phyloP scores from a whole-genome alignment of 2,888 invertebrate species.

The Graphium colonna region DNA sequence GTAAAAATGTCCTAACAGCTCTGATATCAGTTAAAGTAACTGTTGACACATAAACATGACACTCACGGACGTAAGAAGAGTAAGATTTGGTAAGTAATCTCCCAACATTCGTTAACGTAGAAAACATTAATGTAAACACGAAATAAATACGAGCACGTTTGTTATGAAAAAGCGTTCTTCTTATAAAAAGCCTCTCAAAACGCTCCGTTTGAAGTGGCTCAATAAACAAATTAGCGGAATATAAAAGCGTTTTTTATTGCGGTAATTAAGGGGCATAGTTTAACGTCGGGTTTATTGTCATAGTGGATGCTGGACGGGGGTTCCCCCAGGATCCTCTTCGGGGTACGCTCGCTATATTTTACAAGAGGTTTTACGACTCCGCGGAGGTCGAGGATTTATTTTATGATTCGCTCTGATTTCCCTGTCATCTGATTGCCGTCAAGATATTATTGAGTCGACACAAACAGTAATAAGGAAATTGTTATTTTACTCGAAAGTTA shows the following conservation, averaged over 20 bases:
- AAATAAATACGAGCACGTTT: too few relatives aligned
- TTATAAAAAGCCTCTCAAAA: background rate
- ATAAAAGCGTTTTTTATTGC: slow-evolving; percentile 22
- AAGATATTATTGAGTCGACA: background rate
- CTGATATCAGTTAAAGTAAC: too few relatives aligned
- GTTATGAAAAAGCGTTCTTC: background rate
- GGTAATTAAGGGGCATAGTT: slow-evolving; percentile 23
- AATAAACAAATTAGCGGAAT: slow-evolving; percentile 24
- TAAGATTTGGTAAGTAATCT: too few relatives aligned
- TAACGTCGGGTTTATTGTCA: slow-evolving; percentile 22
- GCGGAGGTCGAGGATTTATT: slow-evolving; percentile 49
- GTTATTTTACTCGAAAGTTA: too few relatives aligned
- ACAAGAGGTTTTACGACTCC: slow-evolving; percentile 42
- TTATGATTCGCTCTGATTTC: slow-evolving; percentile 37
- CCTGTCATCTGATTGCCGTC: background rate
- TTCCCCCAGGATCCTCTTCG: slow-evolving; percentile 19
- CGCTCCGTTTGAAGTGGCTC: slow-evolving; percentile 9
- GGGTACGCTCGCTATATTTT: slow-evolving; percentile 23
- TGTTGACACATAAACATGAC: too few relatives aligned
- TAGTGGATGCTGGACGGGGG: slow-evolving; percentile 23
- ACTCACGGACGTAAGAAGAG: too few relatives aligned
- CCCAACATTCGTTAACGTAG: too few relatives aligned
- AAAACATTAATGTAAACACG: too few relatives aligned
- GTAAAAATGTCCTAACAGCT: too few relatives aligned
- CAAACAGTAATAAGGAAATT: background rate